These are phyloP conservation scores for Callipepla squamata DNA, from an alignment of 2,113 vertebrate species.

Conservation along the genomic window DNA sequence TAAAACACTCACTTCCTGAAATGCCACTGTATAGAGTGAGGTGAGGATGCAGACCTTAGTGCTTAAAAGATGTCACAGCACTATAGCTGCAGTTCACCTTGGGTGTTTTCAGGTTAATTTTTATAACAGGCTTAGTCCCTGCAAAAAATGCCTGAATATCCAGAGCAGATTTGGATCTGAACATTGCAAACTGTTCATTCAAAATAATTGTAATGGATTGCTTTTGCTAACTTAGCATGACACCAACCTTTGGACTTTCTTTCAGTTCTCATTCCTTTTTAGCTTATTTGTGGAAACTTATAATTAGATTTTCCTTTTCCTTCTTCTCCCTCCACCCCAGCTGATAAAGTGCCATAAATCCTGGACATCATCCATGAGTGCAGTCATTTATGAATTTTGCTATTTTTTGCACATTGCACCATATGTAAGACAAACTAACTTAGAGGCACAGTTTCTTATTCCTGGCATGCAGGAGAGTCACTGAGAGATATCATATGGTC, in stretches of 20 bases:
- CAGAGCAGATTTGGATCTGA: background rate
- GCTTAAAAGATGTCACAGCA: background rate
- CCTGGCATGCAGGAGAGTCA: constrained; percentile 81
- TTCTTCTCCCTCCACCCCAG: constrained; percentile 41
- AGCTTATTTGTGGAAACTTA: constrained; percentile 68
- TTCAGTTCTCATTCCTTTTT: constrained; percentile 42
- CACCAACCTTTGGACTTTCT: constrained; percentile 44
- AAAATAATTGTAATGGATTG: background rate
- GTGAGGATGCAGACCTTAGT: background rate
- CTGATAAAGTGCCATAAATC: constrained; percentile 75
- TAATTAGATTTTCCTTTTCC: constrained; percentile 71
- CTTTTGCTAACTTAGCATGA: constrained; percentile 36
- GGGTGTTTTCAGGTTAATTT: background rate
- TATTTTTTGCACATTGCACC: constrained; percentile 64
- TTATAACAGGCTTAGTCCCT: background rate
- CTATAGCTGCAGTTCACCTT: background rate
- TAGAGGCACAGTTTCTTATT: constrained; percentile 72
- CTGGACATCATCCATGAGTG: constrained; percentile 55
- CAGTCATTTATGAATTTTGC: constrained; percentile 59
- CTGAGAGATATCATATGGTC: constrained; percentile 87
- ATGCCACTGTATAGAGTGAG: background rate
- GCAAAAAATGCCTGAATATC: background rate
- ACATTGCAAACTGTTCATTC: background rate
- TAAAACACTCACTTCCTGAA: background rate
- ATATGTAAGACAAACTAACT: constrained; percentile 73